Percentiles rank a stretch among this genome's conserved stretches.
Conservation (phyloP, 1,140 invertebrate species). For the Pectinophora gossypiella region DNA sequence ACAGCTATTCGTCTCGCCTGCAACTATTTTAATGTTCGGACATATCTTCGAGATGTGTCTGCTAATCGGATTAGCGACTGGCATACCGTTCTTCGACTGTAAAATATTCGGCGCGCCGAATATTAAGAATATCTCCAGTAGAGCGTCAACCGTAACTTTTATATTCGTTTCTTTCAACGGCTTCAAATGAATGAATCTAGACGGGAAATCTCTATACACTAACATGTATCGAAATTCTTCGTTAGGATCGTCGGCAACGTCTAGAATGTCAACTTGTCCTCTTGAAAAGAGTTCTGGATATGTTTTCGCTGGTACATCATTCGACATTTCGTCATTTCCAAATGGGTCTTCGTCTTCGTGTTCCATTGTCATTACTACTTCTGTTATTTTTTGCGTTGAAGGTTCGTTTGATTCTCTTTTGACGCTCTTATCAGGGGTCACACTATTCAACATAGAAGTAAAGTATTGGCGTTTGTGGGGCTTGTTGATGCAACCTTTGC, state of each 20-base stretch:
- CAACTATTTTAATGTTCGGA: conserved; percentile 36
- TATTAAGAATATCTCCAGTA: conserved; percentile 38
- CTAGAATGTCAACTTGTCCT: conserved; percentile 40
- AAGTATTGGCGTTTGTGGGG: conserved; percentile 1
- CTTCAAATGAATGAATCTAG: conserved; percentile 40
- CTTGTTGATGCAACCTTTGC: conserved; percentile 30
- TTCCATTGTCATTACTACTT: neutral
- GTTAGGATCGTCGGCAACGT: conserved; percentile 22
- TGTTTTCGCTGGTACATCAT: conserved; percentile 3
- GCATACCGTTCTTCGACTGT: conserved; percentile 42
- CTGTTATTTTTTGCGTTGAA: too few relatives aligned
- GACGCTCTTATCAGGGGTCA: neutral
- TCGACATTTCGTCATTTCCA: neutral
- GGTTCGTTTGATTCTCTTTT: neutral
- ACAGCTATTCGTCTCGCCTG: conserved; percentile 16
- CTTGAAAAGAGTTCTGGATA: conserved; percentile 37
- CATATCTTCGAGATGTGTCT: conserved; percentile 26
- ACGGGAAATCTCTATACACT: conserved; percentile 38
- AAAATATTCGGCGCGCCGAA: conserved; percentile 51
- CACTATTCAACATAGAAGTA: neutral
- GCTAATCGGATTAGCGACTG: conserved; percentile 32
- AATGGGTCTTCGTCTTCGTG: neutral
- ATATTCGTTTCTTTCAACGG: conserved; percentile 30
- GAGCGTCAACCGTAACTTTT: conserved; percentile 26
- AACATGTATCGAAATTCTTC: conserved; percentile 42